Base-by-base conservation (phyloP, 2,797 vertebrate species). In the Chlorospingus flavigularis region DNA sequence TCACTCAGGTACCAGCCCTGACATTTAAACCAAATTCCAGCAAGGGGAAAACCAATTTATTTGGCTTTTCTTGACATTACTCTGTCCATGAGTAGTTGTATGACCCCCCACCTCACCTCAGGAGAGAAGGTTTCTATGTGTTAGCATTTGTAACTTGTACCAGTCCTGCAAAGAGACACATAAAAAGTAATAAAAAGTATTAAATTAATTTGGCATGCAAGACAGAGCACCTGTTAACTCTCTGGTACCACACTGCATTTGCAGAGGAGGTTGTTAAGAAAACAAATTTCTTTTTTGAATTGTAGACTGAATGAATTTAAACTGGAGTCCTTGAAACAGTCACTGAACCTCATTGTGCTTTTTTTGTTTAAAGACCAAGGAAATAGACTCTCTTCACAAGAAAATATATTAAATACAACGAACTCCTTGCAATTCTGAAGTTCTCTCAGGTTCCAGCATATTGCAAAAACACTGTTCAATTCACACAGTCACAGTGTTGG, bases 251-350 rank as follows among this genome's bases (percentile, higher is more conserved):
- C 23, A 33, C 40, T 4, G 6, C 45, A 6, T 91, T 96, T 94
- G 91, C 95, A 96, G 94, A 94, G 82, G 79, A 84, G 70, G 73
- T 62, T 94, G 87, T 86, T 91, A 94, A 94, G 95, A 92, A 96
- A 97, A 96, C 88, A 96, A 83, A 88, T 91, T 91, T 92, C 48
- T 86, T 93, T 94, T 96, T 92, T 96, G 87, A 88, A 86, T 91
- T 90, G 89, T 92, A 93, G 82, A 40, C 89, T 92, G 92, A 96
- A 94, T 68, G 65, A 95, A 95, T 92, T 92, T 94, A 57, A 94
- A 94, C 85, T 86, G 66, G 55, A 94, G 42, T 90, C 76, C 87
- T 95, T 86, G 82, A 95, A 81, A 70, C 40, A 81, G 79, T 33
- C 92, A 45, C 63, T 54, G 85, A 94, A 79, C 79, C 47, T 91